Evolutionary conservation across 2,888 invertebrate genomes (phyloP).

Genomic region (Calameuta idolon): DNA sequence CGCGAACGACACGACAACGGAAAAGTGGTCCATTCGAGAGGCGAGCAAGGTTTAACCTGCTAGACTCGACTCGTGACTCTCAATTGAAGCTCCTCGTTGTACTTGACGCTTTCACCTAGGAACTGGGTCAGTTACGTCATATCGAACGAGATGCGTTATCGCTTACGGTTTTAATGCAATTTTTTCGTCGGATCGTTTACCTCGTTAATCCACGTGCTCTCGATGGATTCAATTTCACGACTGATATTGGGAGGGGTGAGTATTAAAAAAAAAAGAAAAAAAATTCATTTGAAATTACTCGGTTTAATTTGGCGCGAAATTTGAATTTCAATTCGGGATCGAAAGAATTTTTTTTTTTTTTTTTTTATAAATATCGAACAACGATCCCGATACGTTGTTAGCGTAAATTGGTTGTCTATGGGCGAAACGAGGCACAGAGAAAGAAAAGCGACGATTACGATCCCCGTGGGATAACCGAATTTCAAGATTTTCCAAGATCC

Average conservation of each 20-base stretch:
- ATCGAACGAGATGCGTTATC: slow-evolving; percentile 1
- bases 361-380: background rate
- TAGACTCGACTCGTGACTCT: background rate
- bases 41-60: too few relatives aligned
- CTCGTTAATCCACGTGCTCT: background rate
- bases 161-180: background rate
- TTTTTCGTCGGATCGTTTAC: background rate
- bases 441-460: too few relatives aligned
- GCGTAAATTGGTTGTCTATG: background rate
- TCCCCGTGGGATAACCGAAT: too few relatives aligned
- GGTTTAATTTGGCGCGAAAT: background rate
- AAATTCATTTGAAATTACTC: too few relatives aligned
- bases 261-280: too few relatives aligned
- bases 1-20: background rate
- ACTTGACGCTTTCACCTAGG: background rate
- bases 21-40: background rate
- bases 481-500: too few relatives aligned
- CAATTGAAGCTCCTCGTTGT: background rate
- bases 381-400: background rate
- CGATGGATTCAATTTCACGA: too few relatives aligned
- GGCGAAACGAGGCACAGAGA: background rate
- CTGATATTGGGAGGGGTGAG: too few relatives aligned
- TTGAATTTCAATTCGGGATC: too few relatives aligned
- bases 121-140: background rate
- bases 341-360: too few relatives aligned